Conservation (phyloP, 2,797 vertebrate species). For the Acipenser oxyrinchus region DNA sequence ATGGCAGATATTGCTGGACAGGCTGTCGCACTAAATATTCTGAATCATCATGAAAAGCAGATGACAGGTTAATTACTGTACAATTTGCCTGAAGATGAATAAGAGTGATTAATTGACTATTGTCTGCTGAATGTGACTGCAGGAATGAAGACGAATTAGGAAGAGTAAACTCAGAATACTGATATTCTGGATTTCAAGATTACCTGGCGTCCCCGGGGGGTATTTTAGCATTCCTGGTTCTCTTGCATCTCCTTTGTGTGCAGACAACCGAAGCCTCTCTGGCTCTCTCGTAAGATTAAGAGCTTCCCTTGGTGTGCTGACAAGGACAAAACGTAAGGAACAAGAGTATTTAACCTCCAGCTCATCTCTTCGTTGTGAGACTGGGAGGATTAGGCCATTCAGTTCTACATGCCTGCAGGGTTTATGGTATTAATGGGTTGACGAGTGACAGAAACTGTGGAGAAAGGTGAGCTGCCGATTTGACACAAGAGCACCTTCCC, state of each 20-base stretch:
- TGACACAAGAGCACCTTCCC: slow-evolving; percentile 29
- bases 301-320: slow-evolving; percentile 55
- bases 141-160: too few species aligned
- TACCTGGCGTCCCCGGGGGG: slow-evolving; percentile 16
- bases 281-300: slow-evolving; percentile 56
- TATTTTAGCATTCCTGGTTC: slow-evolving; percentile 20
- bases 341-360: slow-evolving; percentile 52
- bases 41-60: too few species aligned
- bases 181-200: slow-evolving; percentile 23
- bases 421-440: slow-evolving; percentile 24
- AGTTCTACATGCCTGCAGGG: slow-evolving; percentile 32
- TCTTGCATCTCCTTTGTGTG: slow-evolving; percentile 29
- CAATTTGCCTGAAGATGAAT: too few species aligned
- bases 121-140: too few species aligned
- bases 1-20: too few species aligned
- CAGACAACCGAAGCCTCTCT: slow-evolving; percentile 44
- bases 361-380: slow-evolving; percentile 57
- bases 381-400: slow-evolving; percentile 42
- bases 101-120: too few species aligned
- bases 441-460: slow-evolving; percentile 18
- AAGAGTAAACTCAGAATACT: slow-evolving; percentile 12
- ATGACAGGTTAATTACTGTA: too few species aligned
- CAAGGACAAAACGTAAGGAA: slow-evolving; percentile 56
- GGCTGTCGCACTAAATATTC: too few species aligned
- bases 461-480: slow-evolving; percentile 28